These are phyloP conservation scores for Emberiza fucata DNA, from an alignment of 2,113 vertebrate species.

Conservation along the genomic window DNA sequence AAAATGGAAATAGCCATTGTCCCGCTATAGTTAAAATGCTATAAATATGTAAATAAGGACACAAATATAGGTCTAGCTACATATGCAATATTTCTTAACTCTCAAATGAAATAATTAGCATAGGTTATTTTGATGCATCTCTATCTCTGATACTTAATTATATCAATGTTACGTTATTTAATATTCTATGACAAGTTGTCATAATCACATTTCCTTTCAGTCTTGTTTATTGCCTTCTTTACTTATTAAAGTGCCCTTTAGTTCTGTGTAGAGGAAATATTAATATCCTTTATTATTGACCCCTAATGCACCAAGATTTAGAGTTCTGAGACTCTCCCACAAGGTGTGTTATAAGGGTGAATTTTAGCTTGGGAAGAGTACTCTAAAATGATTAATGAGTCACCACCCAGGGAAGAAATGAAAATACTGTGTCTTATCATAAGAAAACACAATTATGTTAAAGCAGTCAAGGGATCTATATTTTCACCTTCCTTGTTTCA, in stretches of 20 bases:
- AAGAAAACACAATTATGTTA: background rate
- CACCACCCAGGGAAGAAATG: background rate
- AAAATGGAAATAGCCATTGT: constrained; percentile 51
- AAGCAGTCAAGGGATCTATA: background rate
- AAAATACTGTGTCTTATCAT: background rate
- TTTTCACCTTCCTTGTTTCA: background rate
- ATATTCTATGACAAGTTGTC: constrained; percentile 37
- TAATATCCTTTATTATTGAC: background rate
- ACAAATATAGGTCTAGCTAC: constrained; percentile 40
- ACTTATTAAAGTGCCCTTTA: constrained; percentile 8
- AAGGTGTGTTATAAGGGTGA: background rate
- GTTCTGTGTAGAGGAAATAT: background rate
- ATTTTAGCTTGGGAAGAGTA: background rate
- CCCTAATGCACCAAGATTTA: background rate
- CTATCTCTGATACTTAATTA: constrained; percentile 54
- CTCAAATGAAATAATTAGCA: constrained; percentile 60
- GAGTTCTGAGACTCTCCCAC: background rate
- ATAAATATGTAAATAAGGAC: constrained; percentile 60
- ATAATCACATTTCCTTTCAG: constrained; percentile 23
- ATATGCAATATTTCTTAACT: constrained; percentile 57
- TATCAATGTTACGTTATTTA: constrained; percentile 43
- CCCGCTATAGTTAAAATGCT: constrained; percentile 15
- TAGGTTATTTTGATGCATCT: constrained; percentile 46
- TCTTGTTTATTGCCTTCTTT: constrained; percentile 1
- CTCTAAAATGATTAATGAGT: background rate